These are phyloP conservation scores for Coendou prehensilis DNA, from an alignment of 2,797 vertebrate species.

Conservation along the genomic window DNA sequence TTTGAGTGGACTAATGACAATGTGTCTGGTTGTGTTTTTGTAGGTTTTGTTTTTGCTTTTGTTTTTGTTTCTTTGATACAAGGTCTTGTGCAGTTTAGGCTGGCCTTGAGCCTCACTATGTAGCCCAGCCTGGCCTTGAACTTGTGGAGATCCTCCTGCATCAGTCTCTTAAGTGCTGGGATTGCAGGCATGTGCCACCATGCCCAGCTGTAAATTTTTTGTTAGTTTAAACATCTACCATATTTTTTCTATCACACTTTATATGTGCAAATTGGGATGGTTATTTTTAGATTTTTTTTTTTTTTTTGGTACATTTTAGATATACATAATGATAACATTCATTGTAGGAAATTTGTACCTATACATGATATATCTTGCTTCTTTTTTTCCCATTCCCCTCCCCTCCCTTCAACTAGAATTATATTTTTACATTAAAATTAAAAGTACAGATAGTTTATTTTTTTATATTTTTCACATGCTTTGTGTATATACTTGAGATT, in stretches of 20 bases:
- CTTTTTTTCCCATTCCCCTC: no score
- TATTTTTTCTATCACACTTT: background rate
- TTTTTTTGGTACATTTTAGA: background rate
- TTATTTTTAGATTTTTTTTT: background rate
- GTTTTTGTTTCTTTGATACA: background rate
- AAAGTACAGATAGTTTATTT: background rate
- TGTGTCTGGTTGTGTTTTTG: background rate
- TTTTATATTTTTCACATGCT: background rate
- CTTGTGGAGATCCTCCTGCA: background rate
- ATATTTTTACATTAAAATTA: background rate
- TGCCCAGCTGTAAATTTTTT: background rate
- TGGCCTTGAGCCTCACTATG: background rate
- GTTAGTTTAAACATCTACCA: background rate
- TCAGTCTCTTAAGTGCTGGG: background rate
- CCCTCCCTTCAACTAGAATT: no score
- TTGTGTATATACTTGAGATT: slow-evolving; percentile 1
- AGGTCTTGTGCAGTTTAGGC: background rate
- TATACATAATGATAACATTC: no score
- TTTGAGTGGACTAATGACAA: background rate
- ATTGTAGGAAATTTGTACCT: no score
- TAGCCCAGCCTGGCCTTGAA: background rate
- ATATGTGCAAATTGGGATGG: background rate
- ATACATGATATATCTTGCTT: no score
- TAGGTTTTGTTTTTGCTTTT: background rate
- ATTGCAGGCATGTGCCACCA: background rate